Evolutionary conservation across 1,140 invertebrate species (phyloP), one percentile per base, ranked within the genome.

Genomic region (Drosophila lini): DNA sequence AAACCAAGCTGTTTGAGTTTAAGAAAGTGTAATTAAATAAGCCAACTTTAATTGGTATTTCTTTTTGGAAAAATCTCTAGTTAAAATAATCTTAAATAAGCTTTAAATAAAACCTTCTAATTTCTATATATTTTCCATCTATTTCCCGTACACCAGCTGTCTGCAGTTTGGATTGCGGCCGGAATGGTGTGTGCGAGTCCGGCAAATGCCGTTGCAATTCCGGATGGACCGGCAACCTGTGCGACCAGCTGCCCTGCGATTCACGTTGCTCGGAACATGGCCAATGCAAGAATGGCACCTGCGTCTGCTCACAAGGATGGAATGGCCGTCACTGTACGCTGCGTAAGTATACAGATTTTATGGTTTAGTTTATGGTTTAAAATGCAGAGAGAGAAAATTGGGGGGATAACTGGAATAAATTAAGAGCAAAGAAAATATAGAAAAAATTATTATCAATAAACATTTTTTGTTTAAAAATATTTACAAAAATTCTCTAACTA

Each of bases 251-350:
- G 68, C 96, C 97, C 13, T 98, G 98, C 93, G 97, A 98, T 90
- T 91, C 94, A n/a, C 95, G 98, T 57, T 98, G 98, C 91, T 95
- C 95, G n/a, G 97, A 98, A 80, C 97, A 98, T 86, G 98, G 99
- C 0, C 97, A 98, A 92, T 99, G 99, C 93, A 96, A 97, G 91
- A 99, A 99, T 92, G 98, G 98, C 36, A 98, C 97, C 28, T 99
- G 98, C 92, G 96, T 98, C 45, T 99, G 98, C 93, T 96, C 97
- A 19, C 97, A 97, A 92, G 98, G 98, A 60, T 99, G 98, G 98
- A 99, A 99, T 93, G 98, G 98, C 71, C 95, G 96, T 83, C 98
- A 98, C 91, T 99, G 98, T 93, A 98, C 98, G 36, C 93, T 99
- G 81, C 97, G 98, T 99, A 95, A 97, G 96, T 95, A 83, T 15